Base-by-base conservation (phyloP, 1,140 invertebrate genomes). In the Paramacrobiotus metropolitanus region DNA sequence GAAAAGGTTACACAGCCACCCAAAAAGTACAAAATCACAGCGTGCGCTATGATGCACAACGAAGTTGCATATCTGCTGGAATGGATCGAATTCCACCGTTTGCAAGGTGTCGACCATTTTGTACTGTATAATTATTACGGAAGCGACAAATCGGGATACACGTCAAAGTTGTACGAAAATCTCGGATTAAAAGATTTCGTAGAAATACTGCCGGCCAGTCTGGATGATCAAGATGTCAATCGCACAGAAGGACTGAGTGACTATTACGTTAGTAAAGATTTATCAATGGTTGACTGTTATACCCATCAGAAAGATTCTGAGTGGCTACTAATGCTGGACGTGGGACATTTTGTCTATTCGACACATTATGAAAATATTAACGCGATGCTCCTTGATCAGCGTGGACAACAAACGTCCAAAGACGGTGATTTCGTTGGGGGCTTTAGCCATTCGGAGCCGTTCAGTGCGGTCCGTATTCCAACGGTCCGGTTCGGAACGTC, bases 21-120 rank as follows among this genome's bases (percentile, higher is more conserved):
- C 9, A 55, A 55, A 24, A 55, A 55, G 24, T 55, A 24, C 9
- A 55, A 55, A 4, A 18, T 55, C 4, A 18, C 24, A 15, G 48
- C 48, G 4, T 55, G 48, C 24, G 48, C 48, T 4, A 55, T 55
- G 15, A 24, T 55, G 9, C 48, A 55, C 24, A 55, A 55, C 48
- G 48, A 55, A 24, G 48, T 24, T 9, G 48, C 48, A 4, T 55
- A 55, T 24, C 48, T 55, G 15, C 4, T 55, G 4, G 48, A 55
- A 55, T 55, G 48, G 48, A 55, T 55, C 4, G 48, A 55, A 24
- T 55, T 55, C 24, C 48, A 55, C 24, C 48, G 48, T 28, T 9
- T 9, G 4, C 48, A 55, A 28, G 48, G 48, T 24, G 48, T 55
- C 24, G 15, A 55, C 15, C 48, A 55, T 55, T 55, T 55, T 24